Base-by-base conservation (phyloP, 92 coral and sea anemone species). In the Montipora capitata region DNA sequence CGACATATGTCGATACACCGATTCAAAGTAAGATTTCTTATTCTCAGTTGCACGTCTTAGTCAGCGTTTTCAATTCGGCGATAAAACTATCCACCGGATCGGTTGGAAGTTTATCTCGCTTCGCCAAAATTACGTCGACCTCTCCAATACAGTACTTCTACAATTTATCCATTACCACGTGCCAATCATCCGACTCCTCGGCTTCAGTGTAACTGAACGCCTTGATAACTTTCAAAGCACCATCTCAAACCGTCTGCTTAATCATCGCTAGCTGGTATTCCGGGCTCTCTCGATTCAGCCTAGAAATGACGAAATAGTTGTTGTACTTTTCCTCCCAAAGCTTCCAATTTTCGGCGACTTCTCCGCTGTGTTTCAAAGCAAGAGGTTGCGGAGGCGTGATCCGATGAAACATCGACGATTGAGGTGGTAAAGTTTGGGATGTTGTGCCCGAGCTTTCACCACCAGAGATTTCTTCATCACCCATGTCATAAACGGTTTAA, bases 41-140 rank as follows among this genome's bases (percentile, higher is more conserved):
- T 38, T 66, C 4, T 66, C 35, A 82, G 74, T 85, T 85, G 57
- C 84, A 85, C 20, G 84, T 76, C 77, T 85, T 85, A 39, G 89
- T 84, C 42, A 85, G 41, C 39, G 89, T 65, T 41, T 84, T 84
- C 62, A 84, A 61, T 54, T 84, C 75, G 12, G 89, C 65, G 43
- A 62, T 64, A 18, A 73, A 84, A 68, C 43, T 75, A 68, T 84
- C 75, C 80, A 51, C 80, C 64, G 64, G 45, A 63, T 82, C 70
- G 13, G 81, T 82, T 10, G 45, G 54, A 16, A 69, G 65, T 16
- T 86, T 68, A 27, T 68, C 77, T n/a, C 79, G 15, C 9, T 64
- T 44, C 35, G 64, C 65, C 41, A 39, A 66, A 18, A 68, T 80
- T 39, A 67, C 78, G 68, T 51, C 69, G 66, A 69, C 77, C 20